These are phyloP conservation scores for Myotis yumanensis DNA, from an alignment of 2,113 vertebrate species.

Conservation along the genomic window DNA sequence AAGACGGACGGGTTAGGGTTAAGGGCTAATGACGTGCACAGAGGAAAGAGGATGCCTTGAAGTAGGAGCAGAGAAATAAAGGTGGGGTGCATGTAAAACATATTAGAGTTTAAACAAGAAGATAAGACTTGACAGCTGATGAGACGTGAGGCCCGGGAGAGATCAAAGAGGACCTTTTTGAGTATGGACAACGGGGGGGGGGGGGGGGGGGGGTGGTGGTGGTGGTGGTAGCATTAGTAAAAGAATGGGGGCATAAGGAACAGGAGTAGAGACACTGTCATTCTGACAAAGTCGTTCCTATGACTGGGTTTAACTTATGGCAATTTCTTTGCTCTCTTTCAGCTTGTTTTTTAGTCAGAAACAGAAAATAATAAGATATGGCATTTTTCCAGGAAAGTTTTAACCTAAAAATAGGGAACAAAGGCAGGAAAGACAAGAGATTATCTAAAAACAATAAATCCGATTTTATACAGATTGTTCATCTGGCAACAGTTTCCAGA, in stretches of 20 bases:
- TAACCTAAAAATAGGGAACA: conserved; percentile 81
- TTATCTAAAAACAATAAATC: conserved; percentile 78
- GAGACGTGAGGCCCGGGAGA: rapidly evolving
- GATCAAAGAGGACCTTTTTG: too few relatives aligned
- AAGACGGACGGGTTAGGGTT: neutral
- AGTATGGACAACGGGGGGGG: too few relatives aligned
- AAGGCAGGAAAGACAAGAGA: conserved; percentile 84
- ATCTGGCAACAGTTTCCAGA: conserved; percentile 62
- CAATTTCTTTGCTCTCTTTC: conserved; percentile 46
- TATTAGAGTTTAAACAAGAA: neutral
- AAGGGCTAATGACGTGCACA: neutral
- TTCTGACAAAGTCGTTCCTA: neutral
- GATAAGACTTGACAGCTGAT: neutral
- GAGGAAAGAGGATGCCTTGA: rapidly evolving
- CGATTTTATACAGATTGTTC: conserved; percentile 55
- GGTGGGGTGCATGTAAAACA: neutral
- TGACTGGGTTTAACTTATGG: neutral
- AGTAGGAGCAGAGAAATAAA: neutral
- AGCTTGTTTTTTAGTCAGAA: conserved; percentile 58
- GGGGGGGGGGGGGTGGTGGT: too few relatives aligned
- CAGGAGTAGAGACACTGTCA: rapidly evolving
- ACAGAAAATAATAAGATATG: conserved; percentile 71
- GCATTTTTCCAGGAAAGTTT: conserved; percentile 83
- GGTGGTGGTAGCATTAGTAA: rapidly evolving
- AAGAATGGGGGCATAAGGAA: neutral